These are phyloP conservation scores for Triops longicaudatus DNA, from an alignment of 1,140 invertebrate genomes.

Conservation along the genomic window DNA sequence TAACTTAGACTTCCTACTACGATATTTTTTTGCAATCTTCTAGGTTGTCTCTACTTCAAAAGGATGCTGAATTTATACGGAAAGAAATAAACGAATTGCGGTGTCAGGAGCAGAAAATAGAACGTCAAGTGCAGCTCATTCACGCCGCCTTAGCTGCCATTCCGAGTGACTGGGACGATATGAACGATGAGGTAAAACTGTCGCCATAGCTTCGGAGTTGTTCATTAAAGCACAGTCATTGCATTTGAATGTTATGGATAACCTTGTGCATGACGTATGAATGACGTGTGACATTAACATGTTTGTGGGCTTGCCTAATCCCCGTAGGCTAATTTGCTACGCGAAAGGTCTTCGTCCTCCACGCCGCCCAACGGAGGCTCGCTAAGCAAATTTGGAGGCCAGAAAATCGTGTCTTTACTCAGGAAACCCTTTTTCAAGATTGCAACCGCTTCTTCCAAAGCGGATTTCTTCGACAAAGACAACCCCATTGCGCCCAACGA, in stretches of 20 bases:
- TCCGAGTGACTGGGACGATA: conserved; percentile 1
- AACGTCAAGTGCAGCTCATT: conserved; percentile 69
- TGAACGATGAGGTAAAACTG: neutral
- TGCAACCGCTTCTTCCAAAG: neutral
- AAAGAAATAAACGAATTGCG: conserved; percentile 51
- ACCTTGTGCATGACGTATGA: neutral
- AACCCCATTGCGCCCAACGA: neutral
- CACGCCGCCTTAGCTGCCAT: conserved; percentile 47
- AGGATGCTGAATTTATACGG: conserved; percentile 36
- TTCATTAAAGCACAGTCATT: neutral
- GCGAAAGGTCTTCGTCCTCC: neutral
- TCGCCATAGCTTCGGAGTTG: neutral
- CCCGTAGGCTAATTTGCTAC: neutral
- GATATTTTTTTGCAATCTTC: no score
- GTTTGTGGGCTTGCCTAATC: neutral
- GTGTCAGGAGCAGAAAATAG: conserved; percentile 69
- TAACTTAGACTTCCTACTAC: no score
- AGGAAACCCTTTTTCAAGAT: neutral
- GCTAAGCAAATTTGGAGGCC: neutral
- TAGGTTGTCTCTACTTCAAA: conserved; percentile 27
- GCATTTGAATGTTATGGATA: neutral
- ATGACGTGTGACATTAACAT: neutral
- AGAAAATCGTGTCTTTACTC: neutral
- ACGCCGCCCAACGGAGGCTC: neutral
- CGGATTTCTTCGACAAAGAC: neutral